These are phyloP conservation scores for Clamator glandarius DNA, from an alignment of 2,797 vertebrate species.

Conservation along the genomic window DNA sequence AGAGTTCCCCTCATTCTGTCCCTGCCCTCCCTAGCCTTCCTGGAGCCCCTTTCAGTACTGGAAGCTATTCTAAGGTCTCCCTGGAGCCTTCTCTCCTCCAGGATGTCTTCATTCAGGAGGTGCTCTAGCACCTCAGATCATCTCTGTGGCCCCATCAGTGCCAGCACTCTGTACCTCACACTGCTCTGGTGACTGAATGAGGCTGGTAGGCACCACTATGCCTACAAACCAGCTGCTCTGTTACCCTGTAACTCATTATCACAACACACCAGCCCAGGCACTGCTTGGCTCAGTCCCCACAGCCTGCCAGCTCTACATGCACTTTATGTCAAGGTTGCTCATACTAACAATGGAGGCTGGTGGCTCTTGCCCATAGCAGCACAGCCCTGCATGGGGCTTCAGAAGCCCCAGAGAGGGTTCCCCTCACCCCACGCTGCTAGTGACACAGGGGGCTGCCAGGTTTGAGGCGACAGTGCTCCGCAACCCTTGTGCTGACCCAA, in stretches of 20 bases:
- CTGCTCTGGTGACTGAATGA: not conserved
- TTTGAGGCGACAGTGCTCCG: not conserved
- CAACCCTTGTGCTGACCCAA: conserved; percentile 7
- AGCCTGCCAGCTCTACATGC: not conserved
- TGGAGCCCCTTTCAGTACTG: too few relatives aligned
- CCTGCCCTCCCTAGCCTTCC: too few relatives aligned
- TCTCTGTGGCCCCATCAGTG: not conserved
- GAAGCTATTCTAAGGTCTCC: too few relatives aligned
- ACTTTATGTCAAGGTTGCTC: rapidly evolving
- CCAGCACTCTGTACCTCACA: not conserved
- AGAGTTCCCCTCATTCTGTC: too few relatives aligned
- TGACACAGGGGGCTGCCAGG: rapidly evolving
- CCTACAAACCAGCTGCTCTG: not conserved
- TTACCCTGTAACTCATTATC: rapidly evolving
- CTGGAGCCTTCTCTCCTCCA: too few relatives aligned
- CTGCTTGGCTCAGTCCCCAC: not conserved
- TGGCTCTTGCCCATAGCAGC: rapidly evolving
- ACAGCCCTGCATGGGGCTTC: rapidly evolving
- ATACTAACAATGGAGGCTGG: not conserved
- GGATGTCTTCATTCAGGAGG: too few relatives aligned
- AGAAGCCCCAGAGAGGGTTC: not conserved
- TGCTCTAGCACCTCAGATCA: too few relatives aligned
- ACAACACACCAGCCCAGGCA: not conserved
- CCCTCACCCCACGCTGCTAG: not conserved
- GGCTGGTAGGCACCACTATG: not conserved